phyloP scores from a whole-genome alignment of 2,888 invertebrate species.

The Lasius platythorax region DNA sequence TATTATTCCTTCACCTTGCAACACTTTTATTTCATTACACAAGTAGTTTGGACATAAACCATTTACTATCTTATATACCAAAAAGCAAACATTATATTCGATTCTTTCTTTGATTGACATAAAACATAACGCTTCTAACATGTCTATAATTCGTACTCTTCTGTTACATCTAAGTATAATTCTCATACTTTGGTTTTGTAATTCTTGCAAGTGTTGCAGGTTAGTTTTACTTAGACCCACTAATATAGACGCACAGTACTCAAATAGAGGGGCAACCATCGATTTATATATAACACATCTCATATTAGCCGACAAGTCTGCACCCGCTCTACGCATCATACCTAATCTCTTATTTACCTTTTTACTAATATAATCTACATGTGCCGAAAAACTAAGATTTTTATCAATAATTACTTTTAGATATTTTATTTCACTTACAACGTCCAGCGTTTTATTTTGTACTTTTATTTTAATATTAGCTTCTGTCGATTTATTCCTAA shows the following conservation, averaged over 20 bases:
- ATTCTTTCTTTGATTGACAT: too few species aligned
- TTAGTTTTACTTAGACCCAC: not conserved
- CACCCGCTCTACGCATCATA: not conserved
- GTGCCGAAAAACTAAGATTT: not conserved
- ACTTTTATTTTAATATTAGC: too few species aligned
- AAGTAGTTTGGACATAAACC: too few species aligned
- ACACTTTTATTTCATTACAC: too few species aligned
- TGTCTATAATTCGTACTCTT: not conserved
- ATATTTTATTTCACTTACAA: not conserved
- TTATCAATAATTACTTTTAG: not conserved
- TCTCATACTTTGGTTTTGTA: slow-evolving; percentile 22
- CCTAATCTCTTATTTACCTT: slow-evolving; percentile 20
- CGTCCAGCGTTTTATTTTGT: not conserved
- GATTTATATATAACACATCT: not conserved
- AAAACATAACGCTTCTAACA: not conserved
- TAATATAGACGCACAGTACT: not conserved
- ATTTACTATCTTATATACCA: too few species aligned
- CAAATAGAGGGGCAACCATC: not conserved
- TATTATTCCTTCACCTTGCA: too few species aligned
- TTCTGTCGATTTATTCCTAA: too few species aligned
- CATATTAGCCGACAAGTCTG: not conserved
- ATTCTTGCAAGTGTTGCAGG: not conserved
- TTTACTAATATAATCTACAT: slow-evolving; percentile 17
- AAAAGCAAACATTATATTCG: too few species aligned
- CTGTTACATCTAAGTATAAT: slow-evolving; percentile 16